phyloP scores from a whole-genome alignment of 2,888 invertebrate genomes.

The Leucozona laternaria region DNA sequence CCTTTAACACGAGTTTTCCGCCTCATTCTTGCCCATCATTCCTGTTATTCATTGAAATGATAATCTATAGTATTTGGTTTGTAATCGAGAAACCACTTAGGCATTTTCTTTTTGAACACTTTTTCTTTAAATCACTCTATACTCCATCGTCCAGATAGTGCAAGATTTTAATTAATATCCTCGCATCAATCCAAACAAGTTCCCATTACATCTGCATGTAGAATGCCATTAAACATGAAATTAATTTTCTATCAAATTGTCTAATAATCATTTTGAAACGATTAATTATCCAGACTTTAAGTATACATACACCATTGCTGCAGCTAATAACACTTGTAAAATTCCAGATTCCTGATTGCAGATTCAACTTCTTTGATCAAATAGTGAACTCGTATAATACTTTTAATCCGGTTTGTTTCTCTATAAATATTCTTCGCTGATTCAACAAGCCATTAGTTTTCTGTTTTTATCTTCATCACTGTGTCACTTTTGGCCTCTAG shows the following conservation, averaged over 20 bases:
- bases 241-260: conserved; percentile 41
- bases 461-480: conserved; percentile 41
- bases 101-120: not conserved
- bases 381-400: not conserved
- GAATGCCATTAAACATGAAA: conserved; percentile 32
- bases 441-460: conserved; percentile 49
- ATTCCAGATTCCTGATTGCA: conserved; percentile 23
- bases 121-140: not conserved
- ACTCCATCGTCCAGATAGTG: not conserved
- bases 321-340: conserved; percentile 35
- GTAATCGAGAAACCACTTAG: not conserved
- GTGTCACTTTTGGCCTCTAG: conserved; percentile 32
- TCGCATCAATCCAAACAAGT: not conserved
- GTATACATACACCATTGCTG: conserved; percentile 4
- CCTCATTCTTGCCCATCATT: too few relatives aligned
- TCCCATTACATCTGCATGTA: not conserved
- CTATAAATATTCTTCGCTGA: not conserved
- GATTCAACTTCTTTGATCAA: not conserved
- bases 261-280: conserved; percentile 35
- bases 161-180: not conserved
- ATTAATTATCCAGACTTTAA: conserved; percentile 25
- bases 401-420: conserved; percentile 44
- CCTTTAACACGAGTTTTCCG: too few relatives aligned
- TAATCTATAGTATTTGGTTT: too few relatives aligned
- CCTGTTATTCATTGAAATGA: too few relatives aligned